Base-by-base conservation (phyloP, 2,113 vertebrate species). In the Pangasianodon gigas region DNA sequence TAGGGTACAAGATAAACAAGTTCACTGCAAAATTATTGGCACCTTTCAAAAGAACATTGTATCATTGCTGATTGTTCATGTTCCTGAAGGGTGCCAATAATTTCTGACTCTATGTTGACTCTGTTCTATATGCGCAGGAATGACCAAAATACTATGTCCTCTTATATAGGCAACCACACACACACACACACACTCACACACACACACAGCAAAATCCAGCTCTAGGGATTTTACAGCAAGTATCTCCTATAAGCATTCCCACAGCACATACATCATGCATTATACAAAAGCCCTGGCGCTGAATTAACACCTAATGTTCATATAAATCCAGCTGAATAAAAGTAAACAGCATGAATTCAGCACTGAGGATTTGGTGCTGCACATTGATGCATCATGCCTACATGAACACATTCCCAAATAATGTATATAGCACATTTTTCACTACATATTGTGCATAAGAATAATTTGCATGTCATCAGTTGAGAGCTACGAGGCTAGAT, bases 181-280 rank as follows among this genome's bases (percentile, higher is more conserved):
- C 77, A 46, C 60, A 75, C n/a, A 67, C 44, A 69, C n/a, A 86
- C 46, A 67, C 51, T 56, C 56, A 67, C 10, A 75, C 77, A 44
- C 80, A 74, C 21, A 81, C 37, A 54, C 88, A 71, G 56, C 58
- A 56, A 67, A 83, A 81, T 24, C 48, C 29, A 82, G 51, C 79
- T 81, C 16, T 32, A 18, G 79, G 29, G 13, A 32, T 82, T 80
- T 80, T 80, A 51, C 46, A 80, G 46, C 26, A 29, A 54, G 8
- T 51, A 80, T 82, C 51, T 82, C 51, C 29, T 18, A 32, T 82
- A 54, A 82, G 7, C 29, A 82, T 82, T 82, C 51, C 51, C 16
- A 52, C 79, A 81, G 48, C 48, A 29, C 44, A 52, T 80, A 54
- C 79, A 54, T 10, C 79, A 54, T 32, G 79, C 14, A 82, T 82